Base-by-base conservation (phyloP, 1,140 invertebrate genomes). In the Camponotus vicinus region DNA sequence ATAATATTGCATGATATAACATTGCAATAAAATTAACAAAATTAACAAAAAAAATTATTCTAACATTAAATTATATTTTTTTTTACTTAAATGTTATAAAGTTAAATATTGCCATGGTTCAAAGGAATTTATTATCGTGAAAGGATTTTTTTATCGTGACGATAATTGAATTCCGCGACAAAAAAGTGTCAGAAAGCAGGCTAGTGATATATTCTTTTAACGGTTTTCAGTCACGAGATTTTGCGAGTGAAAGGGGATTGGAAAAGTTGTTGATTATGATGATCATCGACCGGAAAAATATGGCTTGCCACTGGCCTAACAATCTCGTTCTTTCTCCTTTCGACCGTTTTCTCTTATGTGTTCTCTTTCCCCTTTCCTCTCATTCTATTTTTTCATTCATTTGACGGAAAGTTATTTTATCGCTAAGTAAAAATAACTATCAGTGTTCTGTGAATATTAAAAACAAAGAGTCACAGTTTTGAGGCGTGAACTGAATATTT, bases 201-300 rank as follows among this genome's bases (percentile, higher is more conserved):
- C 64, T 79, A 67, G 45, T 69, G 45, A 13, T 69, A 27, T 79
- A 55, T 32, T 59, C 37, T 80, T 49, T 27, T 70, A 80, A 80
- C 64, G 49, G 64, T 34, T 42, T 70, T 55, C 34, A 57, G 64
- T 80, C 64, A 80, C 77, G 64, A 70, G 64, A 80, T 49, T 52
- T 27, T 8, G 77, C 64, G 64, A 69, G 77, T 49, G 64, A 80
- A 80, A 80, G 77, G 64, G 32, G 63, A 80, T 90, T 84, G 77
- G 85, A 77, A 88, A 85, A 86, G 79, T 89, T 89, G 21, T 79
- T 40, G 78, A 80, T 76, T 86, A 88, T 87, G 34, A 80, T 70
- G 64, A 80, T 85, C 70, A 63, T 45, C 78, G 86, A 85, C 69
- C 75, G 64, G 82, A 86, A 86, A 89, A 85, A 87, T 76, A 78